A percentile compares a stretch with the other conserved stretches of the same genome.
Evolutionary conservation across 2,797 vertebrate species (phyloP).

Genomic region (Pristis pectinata): DNA sequence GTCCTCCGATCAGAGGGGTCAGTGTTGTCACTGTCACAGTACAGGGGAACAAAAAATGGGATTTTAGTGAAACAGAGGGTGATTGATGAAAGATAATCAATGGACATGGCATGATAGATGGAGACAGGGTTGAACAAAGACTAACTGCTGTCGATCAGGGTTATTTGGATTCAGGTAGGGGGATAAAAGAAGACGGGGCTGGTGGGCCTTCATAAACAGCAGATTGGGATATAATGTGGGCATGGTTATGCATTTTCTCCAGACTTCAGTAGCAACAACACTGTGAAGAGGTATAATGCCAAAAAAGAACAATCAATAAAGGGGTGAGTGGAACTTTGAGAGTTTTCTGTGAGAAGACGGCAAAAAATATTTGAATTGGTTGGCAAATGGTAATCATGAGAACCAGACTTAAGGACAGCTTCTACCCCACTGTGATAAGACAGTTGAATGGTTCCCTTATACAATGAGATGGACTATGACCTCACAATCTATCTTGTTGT

Average conservation of each 20-base stretch:
- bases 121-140: background rate
- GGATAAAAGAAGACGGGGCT: background rate
- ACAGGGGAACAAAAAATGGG: no score
- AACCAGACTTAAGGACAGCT: no score
- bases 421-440: no score
- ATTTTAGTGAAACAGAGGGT: no score
- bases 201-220: background rate
- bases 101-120: no score
- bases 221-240: background rate
- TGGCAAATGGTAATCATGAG: background rate
- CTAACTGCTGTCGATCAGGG: background rate
- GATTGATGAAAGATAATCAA: background rate
- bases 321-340: background rate
- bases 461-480: no score
- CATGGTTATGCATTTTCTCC: background rate
- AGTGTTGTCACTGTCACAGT: no score
- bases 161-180: background rate
- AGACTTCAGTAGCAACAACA: background rate
- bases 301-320: background rate
- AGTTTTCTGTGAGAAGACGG: background rate
- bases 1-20: no score
- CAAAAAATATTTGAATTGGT: background rate
- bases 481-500: no score
- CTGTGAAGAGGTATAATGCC: background rate
- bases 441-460: no score